Base-by-base conservation (phyloP, 2,113 vertebrate genomes). In the Vidua macroura region DNA sequence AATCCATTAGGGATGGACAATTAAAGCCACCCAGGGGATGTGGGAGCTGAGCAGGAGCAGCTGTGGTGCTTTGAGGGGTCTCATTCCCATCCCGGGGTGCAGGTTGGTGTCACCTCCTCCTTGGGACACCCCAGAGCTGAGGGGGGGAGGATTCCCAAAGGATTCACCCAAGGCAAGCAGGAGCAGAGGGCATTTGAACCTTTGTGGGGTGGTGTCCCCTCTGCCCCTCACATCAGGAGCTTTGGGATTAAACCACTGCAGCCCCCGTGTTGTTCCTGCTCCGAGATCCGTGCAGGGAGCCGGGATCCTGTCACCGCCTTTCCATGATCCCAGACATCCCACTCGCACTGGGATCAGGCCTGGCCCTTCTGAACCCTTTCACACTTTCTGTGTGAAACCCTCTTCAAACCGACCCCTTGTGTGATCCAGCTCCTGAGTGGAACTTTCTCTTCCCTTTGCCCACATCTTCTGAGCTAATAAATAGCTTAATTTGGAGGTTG, bases 401-500 rank as follows among this genome's bases (percentile, higher is more conserved):
- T 48, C 74, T 51, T 8, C 41, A 18, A 72, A 75, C 63, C 55
- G 52, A 92, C 75, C 85, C 67, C 14, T 72, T 27, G 60, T 72
- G 63, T 66, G 20, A 30, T 52, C 70, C 35, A 39, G 1, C 52
- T 70, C 43, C 31, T 15, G 58, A 79, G 46, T 9, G 18, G 25
- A 80, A 68, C 44, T 63, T 46, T 9, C 67, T 72, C 48, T n/a
- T 28, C 53, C 83, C 27, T 66, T 28, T 19, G 8, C n/a, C 31
- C 75, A 53, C 63, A 70, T 68, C 92, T 92, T 90, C 93, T 83
- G 79, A 90, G 93, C 95, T 93, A 96, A 96, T 88, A 92, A 96
- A 96, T 92, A 96, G 92, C 94, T 94, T 96, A 83, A 95, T 97
- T 88, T 93, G 83, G 76, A 83, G 85, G 72, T 39, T 93, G 95